Percentiles rank a stretch among this genome's conserved stretches.
Conservation (phyloP, 1,140 invertebrate genomes). For the Eumaeus atala region DNA sequence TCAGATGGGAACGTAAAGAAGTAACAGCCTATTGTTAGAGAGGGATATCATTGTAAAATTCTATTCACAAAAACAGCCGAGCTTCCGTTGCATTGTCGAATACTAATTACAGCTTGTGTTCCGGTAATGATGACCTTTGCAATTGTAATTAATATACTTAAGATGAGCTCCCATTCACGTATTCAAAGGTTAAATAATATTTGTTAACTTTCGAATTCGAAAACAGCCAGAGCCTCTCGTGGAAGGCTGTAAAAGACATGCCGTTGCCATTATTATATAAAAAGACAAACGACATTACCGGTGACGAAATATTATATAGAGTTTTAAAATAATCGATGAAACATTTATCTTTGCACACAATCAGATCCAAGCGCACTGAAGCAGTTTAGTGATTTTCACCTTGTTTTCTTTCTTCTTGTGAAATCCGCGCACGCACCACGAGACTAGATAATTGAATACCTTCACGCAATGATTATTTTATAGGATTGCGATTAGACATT, state of each 20-base stretch:
- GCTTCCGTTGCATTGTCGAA: conserved; percentile 39
- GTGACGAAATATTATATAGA: too few relatives aligned
- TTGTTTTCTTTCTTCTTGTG: conserved; percentile 60
- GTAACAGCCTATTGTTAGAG: conserved; percentile 26
- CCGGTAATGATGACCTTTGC: conserved; percentile 14
- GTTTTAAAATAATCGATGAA: neutral
- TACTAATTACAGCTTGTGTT: conserved; percentile 26
- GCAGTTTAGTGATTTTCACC: conserved; percentile 59
- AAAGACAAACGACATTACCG: too few relatives aligned
- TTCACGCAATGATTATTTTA: conserved; percentile 54
- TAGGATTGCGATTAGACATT: conserved; percentile 21
- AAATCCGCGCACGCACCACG: conserved; percentile 55
- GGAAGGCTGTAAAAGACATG: too few relatives aligned
- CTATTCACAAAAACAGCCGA: conserved; percentile 26
- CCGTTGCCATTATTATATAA: too few relatives aligned
- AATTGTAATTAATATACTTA: conserved; percentile 7
- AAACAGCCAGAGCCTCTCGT: too few relatives aligned
- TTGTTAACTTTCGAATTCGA: too few relatives aligned
- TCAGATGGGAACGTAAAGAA: conserved; percentile 22
- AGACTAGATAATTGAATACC: conserved; percentile 55
- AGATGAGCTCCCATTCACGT: neutral
- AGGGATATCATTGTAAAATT: conserved; percentile 26
- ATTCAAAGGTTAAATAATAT: neutral
- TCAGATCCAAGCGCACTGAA: conserved; percentile 34
- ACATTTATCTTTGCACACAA: conserved; percentile 9